Evolutionary conservation across 2,888 invertebrate species (phyloP), one percentile per base, ranked within the genome.

Genomic region (Leptodirus hochenwartii): DNA sequence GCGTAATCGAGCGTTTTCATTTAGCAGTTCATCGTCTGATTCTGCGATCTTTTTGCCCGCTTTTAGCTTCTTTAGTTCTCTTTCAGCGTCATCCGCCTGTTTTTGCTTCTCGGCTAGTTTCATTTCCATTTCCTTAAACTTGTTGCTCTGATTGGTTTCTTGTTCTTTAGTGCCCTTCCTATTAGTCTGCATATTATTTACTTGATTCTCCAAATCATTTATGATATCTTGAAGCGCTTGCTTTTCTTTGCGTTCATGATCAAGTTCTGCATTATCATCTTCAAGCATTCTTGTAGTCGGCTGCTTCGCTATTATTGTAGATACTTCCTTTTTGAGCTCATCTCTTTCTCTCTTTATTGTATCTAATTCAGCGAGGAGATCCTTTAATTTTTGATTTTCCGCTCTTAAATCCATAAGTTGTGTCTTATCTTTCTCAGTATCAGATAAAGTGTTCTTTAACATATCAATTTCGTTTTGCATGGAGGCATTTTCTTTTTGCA

Each of bases 161-260:
- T 49, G 38, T 30, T 50, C 43, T 22, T 41, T 41, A 13, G 47
- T 40, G 22, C 42, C 39, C n/a, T 42, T 36, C 29, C n/a, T n/a
- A n/a, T n/a, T n/a, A n/a, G n/a, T n/a, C n/a, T n/a, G n/a, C n/a
- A n/a, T n/a, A n/a, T n/a, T n/a, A 34, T 11, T 23, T 31, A 16
- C 33, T 39, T 34, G 38, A 15, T 36, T 33, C 25, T 35, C 29
- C 29, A 40, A 33, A 26, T 34, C 23, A n/a, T 30, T 24, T n/a
- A 34, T 14, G 4, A 10, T 15, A 15, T 34, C 31, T 20, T 36
- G 29, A 11, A 40, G 27, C 10, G 33, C 35, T 8, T 32, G 23
- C n/a, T 17, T 33, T 22, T 42, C 38, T 20, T 27, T 35, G 11
- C 23, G 8, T 8, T 43, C 44, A 30, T 40, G 41, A 11, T 44